Evolutionary conservation across 92 coral and sea anemone species (phyloP), one percentile per base, ranked within the genome.

Genomic region (Epizoanthus ramosus): DNA sequence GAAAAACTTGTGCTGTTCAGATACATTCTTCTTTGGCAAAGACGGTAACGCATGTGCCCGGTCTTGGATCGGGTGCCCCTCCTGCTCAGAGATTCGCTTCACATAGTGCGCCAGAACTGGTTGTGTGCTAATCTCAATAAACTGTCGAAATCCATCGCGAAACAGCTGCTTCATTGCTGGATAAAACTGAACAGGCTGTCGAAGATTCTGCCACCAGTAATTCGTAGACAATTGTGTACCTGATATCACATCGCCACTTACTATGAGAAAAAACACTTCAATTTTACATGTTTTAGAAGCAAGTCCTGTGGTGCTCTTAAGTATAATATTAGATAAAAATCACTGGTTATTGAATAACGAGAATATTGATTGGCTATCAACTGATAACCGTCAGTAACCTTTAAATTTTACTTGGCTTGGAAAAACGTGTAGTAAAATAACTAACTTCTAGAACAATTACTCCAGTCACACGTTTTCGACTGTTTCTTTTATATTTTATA

Each of bases 141-240:
- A 50, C 13, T 61, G 57, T 52, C 52, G 53, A 63, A 79, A 81
- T 22, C 89, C 94, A 80, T 88, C 89, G 9, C 33, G 3, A 6
- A 88, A 71, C 57, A 85, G n/a, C 16, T 52, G 31, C 67, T 85
- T 74, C 21, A 80, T 68, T 15, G 94, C 94, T 8, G 65, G 73
- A 22, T 68, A 59, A 53, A 91, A 84, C n/a, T 80, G 77, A 68
- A 91, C 94, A 4, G 92, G 73, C 6, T 80, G 79, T 19, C 92
- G 88, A 18, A 88, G 47, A 59, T 91, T 91, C 68, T 28, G 57
- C 94, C 94, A 91, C 94, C 94, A 91, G 53, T 91, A 89, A 6
- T 81, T 77, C 43, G 31, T 19, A 5, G 71, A 47, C 23, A 87
- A 37, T 37, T 37, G 80, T 35, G 79, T 71, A 6, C 91, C 91